These are phyloP conservation scores for Hestina assimilis DNA, from an alignment of 1,140 invertebrate species.

Conservation along the genomic window DNA sequence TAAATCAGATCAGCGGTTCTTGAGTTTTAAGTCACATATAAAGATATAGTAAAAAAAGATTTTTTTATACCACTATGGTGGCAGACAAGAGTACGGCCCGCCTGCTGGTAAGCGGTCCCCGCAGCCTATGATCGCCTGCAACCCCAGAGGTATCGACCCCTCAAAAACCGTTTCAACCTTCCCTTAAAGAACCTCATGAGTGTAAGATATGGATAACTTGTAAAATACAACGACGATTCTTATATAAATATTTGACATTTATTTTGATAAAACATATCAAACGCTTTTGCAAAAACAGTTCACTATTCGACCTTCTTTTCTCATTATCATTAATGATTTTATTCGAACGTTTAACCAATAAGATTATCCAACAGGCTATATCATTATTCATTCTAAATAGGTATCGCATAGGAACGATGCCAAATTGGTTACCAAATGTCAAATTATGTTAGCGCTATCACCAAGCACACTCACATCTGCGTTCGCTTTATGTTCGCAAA, in stretches of 20 bases:
- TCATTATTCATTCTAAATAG: conserved; percentile 3
- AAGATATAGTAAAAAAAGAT: too few species aligned
- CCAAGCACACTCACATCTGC: background rate
- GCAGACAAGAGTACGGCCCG: too few species aligned
- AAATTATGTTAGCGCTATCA: background rate
- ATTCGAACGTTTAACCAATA: background rate
- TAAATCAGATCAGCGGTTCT: too few species aligned
- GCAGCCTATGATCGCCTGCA: too few species aligned
- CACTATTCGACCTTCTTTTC: background rate
- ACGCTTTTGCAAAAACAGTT: background rate
- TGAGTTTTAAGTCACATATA: too few species aligned
- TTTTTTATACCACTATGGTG: too few species aligned
- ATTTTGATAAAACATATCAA: background rate
- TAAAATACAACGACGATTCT: too few species aligned
- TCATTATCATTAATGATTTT: background rate
- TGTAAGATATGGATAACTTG: too few species aligned
- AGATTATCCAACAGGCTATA: background rate
- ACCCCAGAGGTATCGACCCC: too few species aligned
- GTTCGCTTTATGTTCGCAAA: background rate
- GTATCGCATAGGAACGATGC: background rate
- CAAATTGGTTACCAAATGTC: conserved; percentile 2
- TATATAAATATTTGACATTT: background rate
- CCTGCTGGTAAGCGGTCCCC: too few species aligned
- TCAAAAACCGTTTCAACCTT: too few species aligned
- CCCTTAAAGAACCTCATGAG: too few species aligned